These are phyloP conservation scores for Thalassoma bifasciatum DNA, from an alignment of 2,113 vertebrate species.

Conservation along the genomic window DNA sequence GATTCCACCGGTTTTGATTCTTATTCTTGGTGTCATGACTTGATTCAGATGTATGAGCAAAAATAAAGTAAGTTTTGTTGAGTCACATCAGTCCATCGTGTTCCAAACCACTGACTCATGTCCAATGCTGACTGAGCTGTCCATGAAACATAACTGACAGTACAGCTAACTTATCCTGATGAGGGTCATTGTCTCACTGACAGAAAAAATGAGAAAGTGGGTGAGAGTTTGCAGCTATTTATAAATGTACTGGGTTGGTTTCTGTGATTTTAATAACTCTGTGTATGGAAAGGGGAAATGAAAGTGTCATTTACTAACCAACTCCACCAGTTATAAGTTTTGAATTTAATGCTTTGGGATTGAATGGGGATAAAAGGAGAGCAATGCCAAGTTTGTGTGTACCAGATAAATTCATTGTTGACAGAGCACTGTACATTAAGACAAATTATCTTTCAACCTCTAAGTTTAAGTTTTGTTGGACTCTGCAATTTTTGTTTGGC, in stretches of 20 bases:
- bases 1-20: not conserved
- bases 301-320: not conserved
- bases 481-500: not conserved
- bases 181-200: not conserved
- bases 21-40: not conserved
- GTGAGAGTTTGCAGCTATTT: not conserved
- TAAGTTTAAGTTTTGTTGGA: not conserved
- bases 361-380: not conserved
- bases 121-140: not conserved
- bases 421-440: not conserved
- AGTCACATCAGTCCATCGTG: not conserved
- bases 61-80: not conserved
- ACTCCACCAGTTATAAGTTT: not conserved
- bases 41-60: no score
- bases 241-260: not conserved
- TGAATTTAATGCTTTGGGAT: not conserved
- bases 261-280: no score
- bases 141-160: constrained; percentile 1
- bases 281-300: not conserved
- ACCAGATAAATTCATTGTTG: not conserved
- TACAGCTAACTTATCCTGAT: not conserved
- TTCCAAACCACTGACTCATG: not conserved
- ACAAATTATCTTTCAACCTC: no score
- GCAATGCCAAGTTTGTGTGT: not conserved
- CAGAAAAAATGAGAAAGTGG: not conserved